These are phyloP conservation scores for Lutra lutra DNA, from an alignment of 2,797 vertebrate species.

Conservation along the genomic window DNA sequence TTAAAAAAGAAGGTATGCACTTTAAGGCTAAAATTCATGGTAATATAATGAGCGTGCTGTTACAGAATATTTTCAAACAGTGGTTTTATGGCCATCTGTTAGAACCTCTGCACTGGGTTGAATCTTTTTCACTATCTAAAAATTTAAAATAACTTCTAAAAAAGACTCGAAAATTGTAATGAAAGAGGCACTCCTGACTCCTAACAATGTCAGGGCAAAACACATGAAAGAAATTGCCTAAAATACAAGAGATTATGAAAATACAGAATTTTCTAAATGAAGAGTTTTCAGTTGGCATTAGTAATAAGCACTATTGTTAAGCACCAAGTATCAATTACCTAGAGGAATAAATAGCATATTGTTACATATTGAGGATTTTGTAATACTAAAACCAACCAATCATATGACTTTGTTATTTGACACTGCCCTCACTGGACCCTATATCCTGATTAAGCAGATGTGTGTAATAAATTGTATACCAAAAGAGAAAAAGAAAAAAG, in stretches of 20 bases:
- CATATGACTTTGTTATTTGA: slow-evolving; percentile 19
- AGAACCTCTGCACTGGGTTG: neutral
- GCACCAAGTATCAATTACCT: neutral
- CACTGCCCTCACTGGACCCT: neutral
- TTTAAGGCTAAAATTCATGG: neutral
- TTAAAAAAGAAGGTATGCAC: neutral
- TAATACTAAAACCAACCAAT: neutral
- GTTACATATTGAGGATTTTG: neutral
- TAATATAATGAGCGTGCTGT: neutral
- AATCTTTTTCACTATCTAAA: slow-evolving; percentile 1
- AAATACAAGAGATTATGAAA: neutral
- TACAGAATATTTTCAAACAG: slow-evolving; percentile 20
- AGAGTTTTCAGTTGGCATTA: neutral
- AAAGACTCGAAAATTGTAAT: neutral
- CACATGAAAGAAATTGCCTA: neutral
- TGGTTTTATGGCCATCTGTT: neutral
- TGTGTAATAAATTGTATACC: neutral
- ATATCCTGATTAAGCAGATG: slow-evolving; percentile 3
- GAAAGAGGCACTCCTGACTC: neutral
- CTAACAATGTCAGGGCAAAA: neutral
- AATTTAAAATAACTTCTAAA: neutral
- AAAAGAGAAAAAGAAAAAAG: neutral
- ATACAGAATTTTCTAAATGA: neutral
- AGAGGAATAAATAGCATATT: neutral
- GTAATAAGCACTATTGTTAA: neutral